A percentile compares a stretch with the other conserved stretches of the same genome.
These are phyloP conservation scores for Clarias batrachus DNA, from an alignment of 2,113 vertebrate genomes.

Conservation along the genomic window DNA sequence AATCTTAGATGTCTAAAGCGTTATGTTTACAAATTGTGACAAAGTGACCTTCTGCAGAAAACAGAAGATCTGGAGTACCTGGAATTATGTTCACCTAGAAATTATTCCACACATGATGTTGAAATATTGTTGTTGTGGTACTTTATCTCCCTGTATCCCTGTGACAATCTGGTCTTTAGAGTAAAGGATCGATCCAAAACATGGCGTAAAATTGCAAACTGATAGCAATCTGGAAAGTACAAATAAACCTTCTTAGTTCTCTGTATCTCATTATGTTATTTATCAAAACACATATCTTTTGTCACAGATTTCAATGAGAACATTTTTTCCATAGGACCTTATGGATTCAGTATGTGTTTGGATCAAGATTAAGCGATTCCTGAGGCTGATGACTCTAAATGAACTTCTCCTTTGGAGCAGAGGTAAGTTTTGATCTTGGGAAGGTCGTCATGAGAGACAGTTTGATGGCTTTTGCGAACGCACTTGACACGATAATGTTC, in stretches of 20 bases:
- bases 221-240: background rate
- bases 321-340: background rate
- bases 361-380: no score
- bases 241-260: background rate
- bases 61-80: no score
- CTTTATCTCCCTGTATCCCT: background rate
- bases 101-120: background rate
- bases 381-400: no score
- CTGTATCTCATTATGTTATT: background rate
- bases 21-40: background rate
- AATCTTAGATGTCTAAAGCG: background rate
- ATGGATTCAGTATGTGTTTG: no score
- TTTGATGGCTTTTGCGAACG: no score
- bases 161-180: background rate
- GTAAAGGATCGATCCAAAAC: background rate
- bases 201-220: background rate
- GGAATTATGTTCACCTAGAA: background rate
- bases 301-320: background rate
- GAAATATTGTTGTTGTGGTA: background rate
- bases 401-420: no score
- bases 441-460: no score
- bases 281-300: background rate
- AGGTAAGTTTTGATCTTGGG: no score
- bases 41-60: background rate
- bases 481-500: no score